phyloP scores from a whole-genome alignment of 2,113 vertebrate genomes.

The Gorsachius goisagi region DNA sequence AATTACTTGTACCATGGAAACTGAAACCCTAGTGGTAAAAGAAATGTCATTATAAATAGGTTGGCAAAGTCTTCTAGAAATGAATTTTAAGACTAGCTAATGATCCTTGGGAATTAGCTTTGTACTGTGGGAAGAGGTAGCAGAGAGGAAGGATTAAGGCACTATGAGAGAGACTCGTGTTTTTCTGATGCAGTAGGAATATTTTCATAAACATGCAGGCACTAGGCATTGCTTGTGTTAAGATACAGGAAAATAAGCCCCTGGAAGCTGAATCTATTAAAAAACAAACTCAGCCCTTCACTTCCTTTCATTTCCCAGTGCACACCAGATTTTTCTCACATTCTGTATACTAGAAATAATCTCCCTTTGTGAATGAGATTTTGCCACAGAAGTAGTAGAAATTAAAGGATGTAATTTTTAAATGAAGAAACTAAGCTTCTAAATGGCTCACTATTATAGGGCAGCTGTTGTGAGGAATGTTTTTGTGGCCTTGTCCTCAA shows the following conservation, averaged over 20 bases:
- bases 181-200: background rate
- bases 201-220: background rate
- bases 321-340: background rate
- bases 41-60: background rate
- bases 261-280: background rate
- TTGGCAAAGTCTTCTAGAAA: background rate
- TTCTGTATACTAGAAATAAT: background rate
- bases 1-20: background rate
- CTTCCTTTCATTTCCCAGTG: background rate
- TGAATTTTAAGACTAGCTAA: background rate
- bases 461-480: background rate
- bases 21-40: background rate
- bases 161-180: background rate
- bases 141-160: background rate
- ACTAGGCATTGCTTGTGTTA: background rate
- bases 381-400: background rate
- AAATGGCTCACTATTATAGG: background rate
- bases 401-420: background rate
- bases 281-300: background rate
- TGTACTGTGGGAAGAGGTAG: background rate
- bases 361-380: background rate
- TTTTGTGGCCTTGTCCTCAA: background rate
- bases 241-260: background rate
- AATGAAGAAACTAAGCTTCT: background rate
- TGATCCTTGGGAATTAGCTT: background rate